phyloP scores from a whole-genome alignment of 2,113 vertebrate genomes.

The Oxygymnocypris stewartii region DNA sequence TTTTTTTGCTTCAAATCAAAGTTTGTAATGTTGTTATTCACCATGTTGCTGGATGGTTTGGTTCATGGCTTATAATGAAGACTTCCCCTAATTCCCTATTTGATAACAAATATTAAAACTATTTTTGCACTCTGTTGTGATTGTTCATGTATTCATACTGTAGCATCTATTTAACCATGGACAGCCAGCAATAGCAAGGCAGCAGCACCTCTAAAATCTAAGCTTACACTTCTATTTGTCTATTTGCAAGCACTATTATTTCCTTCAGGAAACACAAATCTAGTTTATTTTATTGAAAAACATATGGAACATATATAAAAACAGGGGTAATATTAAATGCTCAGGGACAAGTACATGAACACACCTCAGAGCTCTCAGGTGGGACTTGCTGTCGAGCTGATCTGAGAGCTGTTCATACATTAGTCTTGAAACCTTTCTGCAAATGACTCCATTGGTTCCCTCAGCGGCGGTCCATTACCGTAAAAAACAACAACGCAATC shows the following conservation, averaged over 20 bases:
- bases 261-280: constrained; percentile 13
- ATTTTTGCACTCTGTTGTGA: background rate
- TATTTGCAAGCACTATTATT: constrained; percentile 5
- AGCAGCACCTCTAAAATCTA: background rate
- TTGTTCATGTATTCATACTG: background rate
- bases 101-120: background rate
- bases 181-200: background rate
- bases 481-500: constrained; percentile 53
- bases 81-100: background rate
- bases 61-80: background rate
- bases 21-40: background rate
- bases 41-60: background rate
- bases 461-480: constrained; percentile 62
- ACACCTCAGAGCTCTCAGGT: background rate
- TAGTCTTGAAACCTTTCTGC: constrained; percentile 54
- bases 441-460: constrained; percentile 59
- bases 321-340: background rate
- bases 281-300: background rate
- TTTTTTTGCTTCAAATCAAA: background rate
- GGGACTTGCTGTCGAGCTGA: constrained; percentile 48
- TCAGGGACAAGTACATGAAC: constrained; percentile 4
- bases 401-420: constrained; percentile 55
- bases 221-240: background rate
- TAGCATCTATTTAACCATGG: background rate
- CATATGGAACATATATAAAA: background rate